Evolutionary conservation across 2,113 vertebrate genomes (phyloP).

Genomic region (Empidonax alnorum): DNA sequence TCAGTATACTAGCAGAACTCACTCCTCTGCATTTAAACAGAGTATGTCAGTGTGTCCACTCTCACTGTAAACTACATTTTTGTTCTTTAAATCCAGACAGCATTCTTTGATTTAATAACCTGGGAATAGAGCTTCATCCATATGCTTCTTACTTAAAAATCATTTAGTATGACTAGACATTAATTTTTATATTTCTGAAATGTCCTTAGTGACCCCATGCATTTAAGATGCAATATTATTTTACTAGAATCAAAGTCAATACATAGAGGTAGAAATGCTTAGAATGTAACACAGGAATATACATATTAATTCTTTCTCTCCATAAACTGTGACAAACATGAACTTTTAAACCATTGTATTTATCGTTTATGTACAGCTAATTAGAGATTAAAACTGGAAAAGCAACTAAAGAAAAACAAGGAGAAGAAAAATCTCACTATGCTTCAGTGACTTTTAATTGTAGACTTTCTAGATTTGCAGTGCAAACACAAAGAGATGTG

Average conservation of each 20-base stretch:
- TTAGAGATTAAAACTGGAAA: not conserved
- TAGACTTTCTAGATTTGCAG: not conserved
- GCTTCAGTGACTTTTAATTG: not conserved
- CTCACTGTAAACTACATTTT: not conserved
- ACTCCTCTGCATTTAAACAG: not conserved
- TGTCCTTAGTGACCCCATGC: not conserved
- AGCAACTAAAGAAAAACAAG: not conserved
- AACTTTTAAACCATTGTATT: not conserved
- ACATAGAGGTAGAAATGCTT: not conserved
- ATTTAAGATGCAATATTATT: not conserved
- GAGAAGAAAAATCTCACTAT: not conserved
- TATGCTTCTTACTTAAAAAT: not conserved
- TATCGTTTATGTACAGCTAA: not conserved
- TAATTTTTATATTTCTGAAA: not conserved
- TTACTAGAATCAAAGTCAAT: not conserved
- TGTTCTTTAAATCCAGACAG: not conserved
- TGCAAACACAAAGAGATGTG: no score
- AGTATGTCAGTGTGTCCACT: not conserved
- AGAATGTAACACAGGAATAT: not conserved
- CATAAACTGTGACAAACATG: not conserved
- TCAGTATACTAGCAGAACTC: not conserved
- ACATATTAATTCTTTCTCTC: not conserved
- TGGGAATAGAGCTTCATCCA: not conserved
- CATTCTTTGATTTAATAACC: not conserved
- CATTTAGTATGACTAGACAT: not conserved